Base-by-base conservation (phyloP, 2,888 invertebrate species). In the Sabellastarte sp. region DNA sequence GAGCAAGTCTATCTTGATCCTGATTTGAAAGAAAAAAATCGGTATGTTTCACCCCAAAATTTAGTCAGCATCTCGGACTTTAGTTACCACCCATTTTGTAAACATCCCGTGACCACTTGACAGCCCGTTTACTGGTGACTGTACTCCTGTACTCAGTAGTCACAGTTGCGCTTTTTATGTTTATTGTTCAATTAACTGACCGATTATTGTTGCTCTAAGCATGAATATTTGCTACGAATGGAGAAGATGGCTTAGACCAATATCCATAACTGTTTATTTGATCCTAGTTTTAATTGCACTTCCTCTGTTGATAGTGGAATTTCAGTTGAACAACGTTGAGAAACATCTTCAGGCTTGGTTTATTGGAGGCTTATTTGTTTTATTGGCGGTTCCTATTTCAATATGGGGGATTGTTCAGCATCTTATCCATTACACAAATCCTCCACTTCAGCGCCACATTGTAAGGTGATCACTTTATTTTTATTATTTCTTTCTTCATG, bases 391-490 rank as follows among this genome's bases (percentile, higher is more conserved):
- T 58, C 96, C 96, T 0, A 91, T 96, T 69, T 93, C 95, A 55
- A 88, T 96, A 76, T 96, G 94, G 91, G 93, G 95, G 85, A 96
- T 97, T 76, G 90, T 92, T 56, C 93, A 95, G 83, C 96, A 97
- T 85, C 89, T 95, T 80, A 90, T 95, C 63, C 91, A 95, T 84
- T 96, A 94, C 79, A 94, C 92, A 0, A 92, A 94, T 79, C 95
- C 96, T 24, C 90, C 89, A 73, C 86, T 96, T 73, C 96, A 96
- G 79, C 93, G 94, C 85, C 93, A 95, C 85, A 93, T 97, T 68
- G 94, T 96, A 73, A 90, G 95, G 90, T 92, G 74, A 65, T 32
- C 32, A 20, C n/a, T 57, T n/a, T 31, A n/a, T 20, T 57, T 20
- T 5, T 53, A 10, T 53, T 53, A 30, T 53, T 53, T 53, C 5